Percentiles rank a stretch among this genome's conserved stretches.
phyloP scores from a whole-genome alignment of 92 coral and sea anemone genomes.

The Scolanthus callimorphus region DNA sequence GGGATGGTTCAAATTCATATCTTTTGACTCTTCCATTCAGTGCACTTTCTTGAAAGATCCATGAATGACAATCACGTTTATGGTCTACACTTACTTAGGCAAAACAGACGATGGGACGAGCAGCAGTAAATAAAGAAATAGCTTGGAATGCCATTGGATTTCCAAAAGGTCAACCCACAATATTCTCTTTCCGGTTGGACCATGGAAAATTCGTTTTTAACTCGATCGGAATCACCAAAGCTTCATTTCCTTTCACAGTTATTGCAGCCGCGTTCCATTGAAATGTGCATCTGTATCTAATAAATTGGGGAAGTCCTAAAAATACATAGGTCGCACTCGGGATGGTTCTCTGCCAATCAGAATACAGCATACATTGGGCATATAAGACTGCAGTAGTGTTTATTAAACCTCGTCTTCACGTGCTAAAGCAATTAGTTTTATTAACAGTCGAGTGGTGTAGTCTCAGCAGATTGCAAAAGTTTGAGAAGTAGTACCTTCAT shows the following conservation, averaged over 20 bases:
- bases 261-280: background rate
- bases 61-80: slow-evolving; percentile 4
- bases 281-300: slow-evolving; percentile 68
- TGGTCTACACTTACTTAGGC: too few species aligned
- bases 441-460: slow-evolving; percentile 32
- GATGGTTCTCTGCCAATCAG: slow-evolving; percentile 63
- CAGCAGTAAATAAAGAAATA: too few species aligned
- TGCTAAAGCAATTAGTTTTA: slow-evolving; percentile 59
- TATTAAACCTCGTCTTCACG: slow-evolving; percentile 40
- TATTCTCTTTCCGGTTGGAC: background rate
- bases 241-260: slow-evolving; percentile 12
- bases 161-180: background rate
- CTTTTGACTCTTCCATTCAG: slow-evolving; percentile 4
- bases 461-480: slow-evolving; percentile 1
- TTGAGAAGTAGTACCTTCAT: background rate
- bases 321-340: slow-evolving; percentile 47
- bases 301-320: slow-evolving; percentile 60
- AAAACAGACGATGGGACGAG: too few species aligned
- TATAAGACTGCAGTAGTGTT: slow-evolving; percentile 24
- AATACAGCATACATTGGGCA: slow-evolving; percentile 28
- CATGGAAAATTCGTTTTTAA: background rate
- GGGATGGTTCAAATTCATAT: slow-evolving; percentile 14
- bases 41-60: slow-evolving; percentile 1
- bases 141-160: too few species aligned
- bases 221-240: slow-evolving; percentile 11